Percentiles rank a stretch among this genome's conserved stretches.
phyloP scores from a whole-genome alignment of 1,140 invertebrate genomes.

The Aphelenchoides fujianensis region DNA sequence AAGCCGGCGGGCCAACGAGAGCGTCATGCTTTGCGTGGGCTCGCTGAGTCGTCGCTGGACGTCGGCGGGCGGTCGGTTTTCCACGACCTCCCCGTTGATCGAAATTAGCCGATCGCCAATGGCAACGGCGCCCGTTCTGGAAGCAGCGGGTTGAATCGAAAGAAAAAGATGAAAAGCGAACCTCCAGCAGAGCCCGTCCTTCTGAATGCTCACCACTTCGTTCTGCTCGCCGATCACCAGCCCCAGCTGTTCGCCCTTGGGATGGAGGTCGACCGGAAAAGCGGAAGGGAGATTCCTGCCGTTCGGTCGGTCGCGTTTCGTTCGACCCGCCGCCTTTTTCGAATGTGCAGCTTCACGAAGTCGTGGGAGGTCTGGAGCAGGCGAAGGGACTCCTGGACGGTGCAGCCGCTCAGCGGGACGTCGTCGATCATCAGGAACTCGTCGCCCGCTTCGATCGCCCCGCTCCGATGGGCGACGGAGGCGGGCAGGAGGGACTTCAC shows the following conservation, averaged over 20 bases:
- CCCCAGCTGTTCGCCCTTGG: neutral
- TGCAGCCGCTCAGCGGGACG: constrained; percentile 11
- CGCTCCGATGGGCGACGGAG: constrained; percentile 2
- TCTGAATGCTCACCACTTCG: constrained; percentile 1
- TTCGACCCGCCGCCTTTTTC: neutral
- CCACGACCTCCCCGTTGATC: neutral
- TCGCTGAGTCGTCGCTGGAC: constrained; percentile 3
- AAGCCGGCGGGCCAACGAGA: neutral
- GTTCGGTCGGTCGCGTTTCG: neutral
- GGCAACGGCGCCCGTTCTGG: constrained; percentile 5
- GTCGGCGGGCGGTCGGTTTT: neutral
- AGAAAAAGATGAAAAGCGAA: neutral
- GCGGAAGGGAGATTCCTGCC: neutral
- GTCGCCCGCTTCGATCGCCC: constrained; percentile 15
- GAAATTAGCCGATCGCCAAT: neutral
- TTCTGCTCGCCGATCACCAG: neutral
- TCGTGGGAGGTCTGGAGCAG: constrained; percentile 12
- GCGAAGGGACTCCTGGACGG: constrained; percentile 14
- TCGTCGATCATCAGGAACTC: constrained; percentile 17
- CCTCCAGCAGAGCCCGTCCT: constrained; percentile 1
- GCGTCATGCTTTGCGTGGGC: neutral
- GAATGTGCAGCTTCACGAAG: constrained; percentile 7
- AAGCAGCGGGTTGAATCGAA: neutral
- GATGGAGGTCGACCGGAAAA: neutral
- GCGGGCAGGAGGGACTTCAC: constrained; percentile 1